phyloP scores from a whole-genome alignment of 2,888 invertebrate species.

The Pyrgus malvae region DNA sequence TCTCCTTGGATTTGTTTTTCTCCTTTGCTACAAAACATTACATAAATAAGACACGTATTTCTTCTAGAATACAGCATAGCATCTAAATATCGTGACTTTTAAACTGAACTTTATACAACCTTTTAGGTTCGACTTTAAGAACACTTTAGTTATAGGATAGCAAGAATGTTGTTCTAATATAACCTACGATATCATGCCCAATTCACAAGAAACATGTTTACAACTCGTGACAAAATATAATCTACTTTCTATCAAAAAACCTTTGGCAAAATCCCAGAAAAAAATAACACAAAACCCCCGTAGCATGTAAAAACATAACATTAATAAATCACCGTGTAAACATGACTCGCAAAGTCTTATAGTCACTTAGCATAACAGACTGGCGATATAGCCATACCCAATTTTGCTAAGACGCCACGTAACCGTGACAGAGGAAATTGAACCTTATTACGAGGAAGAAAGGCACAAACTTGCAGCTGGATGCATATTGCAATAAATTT shows the following conservation, averaged over 20 bases:
- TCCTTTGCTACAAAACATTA: too few relatives aligned
- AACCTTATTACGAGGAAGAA: not conserved
- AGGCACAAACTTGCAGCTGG: not conserved
- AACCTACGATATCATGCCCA: too few relatives aligned
- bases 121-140: too few relatives aligned
- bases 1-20: too few relatives aligned
- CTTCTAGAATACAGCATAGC: too few relatives aligned
- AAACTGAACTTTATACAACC: too few relatives aligned
- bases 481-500: slow-evolving; percentile 33
- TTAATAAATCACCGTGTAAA: slow-evolving; percentile 26
- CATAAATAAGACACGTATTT: too few relatives aligned
- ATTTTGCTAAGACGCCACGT: slow-evolving; percentile 22
- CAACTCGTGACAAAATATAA: not conserved
- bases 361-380: slow-evolving; percentile 27
- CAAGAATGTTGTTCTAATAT: too few relatives aligned
- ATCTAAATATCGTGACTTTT: too few relatives aligned
- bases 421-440: not conserved
- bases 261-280: slow-evolving; percentile 12
- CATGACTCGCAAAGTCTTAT: slow-evolving; percentile 25
- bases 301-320: slow-evolving; percentile 15
- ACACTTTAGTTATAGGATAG: too few relatives aligned
- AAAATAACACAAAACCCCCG: slow-evolving; percentile 15
- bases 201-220: too few relatives aligned
- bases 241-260: not conserved
- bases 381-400: slow-evolving; percentile 22